phyloP scores from a whole-genome alignment of 2,888 invertebrate species.

The Nemotelus pantherinus region DNA sequence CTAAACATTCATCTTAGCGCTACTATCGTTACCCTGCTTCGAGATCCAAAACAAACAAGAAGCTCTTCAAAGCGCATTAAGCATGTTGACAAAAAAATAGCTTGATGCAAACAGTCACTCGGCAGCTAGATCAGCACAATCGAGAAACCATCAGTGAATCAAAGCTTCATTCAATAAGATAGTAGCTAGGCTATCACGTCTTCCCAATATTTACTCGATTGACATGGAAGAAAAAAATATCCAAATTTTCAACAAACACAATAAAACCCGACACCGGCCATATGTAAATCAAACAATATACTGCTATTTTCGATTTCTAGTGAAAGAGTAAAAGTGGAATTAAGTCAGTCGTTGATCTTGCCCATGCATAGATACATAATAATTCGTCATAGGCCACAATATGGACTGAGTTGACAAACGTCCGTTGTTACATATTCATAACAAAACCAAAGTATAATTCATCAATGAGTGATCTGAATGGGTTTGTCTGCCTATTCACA shows the following conservation, averaged over 20 bases:
- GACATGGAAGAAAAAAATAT: not conserved
- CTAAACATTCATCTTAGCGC: too few species aligned
- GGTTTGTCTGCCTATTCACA: not conserved
- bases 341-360: conserved; percentile 34
- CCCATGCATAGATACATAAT: not conserved
- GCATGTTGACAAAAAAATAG: too few species aligned
- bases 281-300: conserved; percentile 24
- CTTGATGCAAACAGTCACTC: too few species aligned
- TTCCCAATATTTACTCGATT: too few species aligned
- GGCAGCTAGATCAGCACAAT: too few species aligned
- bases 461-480: not conserved
- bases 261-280: not conserved
- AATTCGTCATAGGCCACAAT: too few species aligned
- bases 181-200: too few species aligned
- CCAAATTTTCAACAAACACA: not conserved
- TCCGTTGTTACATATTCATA: not conserved
- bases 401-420: not conserved
- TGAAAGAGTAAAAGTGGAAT: conserved; percentile 41
- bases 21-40: too few species aligned
- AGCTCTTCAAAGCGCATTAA: too few species aligned
- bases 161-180: too few species aligned
- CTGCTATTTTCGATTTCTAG: conserved; percentile 31
- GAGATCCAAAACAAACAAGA: too few species aligned
- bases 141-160: too few species aligned
- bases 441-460: not conserved